Conservation (phyloP, 2,113 vertebrate genomes). For the Delphinus delphis region DNA sequence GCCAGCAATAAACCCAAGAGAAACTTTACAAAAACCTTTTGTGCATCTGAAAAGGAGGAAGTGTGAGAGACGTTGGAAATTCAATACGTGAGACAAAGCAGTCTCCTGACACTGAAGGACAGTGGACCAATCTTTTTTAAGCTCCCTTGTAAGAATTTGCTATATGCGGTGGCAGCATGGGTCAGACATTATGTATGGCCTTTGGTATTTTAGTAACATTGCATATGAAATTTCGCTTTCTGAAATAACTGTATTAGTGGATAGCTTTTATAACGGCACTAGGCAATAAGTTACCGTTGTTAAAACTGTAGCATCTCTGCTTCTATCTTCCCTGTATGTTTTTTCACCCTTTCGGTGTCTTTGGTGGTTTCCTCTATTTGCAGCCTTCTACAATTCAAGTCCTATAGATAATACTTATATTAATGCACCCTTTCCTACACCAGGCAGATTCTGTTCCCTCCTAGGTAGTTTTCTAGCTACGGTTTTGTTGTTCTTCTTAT, state of each 20-base stretch:
- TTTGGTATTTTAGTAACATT: constrained; percentile 64
- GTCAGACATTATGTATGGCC: constrained; percentile 70
- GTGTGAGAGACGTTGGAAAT: constrained; percentile 57
- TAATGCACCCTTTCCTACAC: neutral
- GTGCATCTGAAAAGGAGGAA: constrained; percentile 66
- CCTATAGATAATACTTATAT: neutral
- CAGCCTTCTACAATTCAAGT: neutral
- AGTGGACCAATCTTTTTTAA: constrained; percentile 40
- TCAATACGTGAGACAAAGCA: neutral
- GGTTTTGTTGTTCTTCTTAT: neutral
- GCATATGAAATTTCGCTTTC: constrained; percentile 27
- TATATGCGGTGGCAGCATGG: constrained; percentile 31
- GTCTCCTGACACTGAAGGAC: constrained; percentile 14
- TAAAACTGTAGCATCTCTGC: neutral
- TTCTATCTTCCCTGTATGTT: neutral
- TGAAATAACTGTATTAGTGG: neutral
- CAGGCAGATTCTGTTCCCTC: neutral
- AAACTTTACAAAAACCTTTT: constrained; percentile 70
- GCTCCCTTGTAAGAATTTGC: constrained; percentile 33
- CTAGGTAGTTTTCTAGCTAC: neutral
- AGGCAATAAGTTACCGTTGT: neutral
- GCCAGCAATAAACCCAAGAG: constrained; percentile 32
- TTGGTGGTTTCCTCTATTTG: neutral
- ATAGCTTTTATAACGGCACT: neutral
- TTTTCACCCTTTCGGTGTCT: neutral